Evolutionary conservation across 2,113 vertebrate species (phyloP), one percentile per base, ranked within the genome.

Genomic region (Callionymus lyra): DNA sequence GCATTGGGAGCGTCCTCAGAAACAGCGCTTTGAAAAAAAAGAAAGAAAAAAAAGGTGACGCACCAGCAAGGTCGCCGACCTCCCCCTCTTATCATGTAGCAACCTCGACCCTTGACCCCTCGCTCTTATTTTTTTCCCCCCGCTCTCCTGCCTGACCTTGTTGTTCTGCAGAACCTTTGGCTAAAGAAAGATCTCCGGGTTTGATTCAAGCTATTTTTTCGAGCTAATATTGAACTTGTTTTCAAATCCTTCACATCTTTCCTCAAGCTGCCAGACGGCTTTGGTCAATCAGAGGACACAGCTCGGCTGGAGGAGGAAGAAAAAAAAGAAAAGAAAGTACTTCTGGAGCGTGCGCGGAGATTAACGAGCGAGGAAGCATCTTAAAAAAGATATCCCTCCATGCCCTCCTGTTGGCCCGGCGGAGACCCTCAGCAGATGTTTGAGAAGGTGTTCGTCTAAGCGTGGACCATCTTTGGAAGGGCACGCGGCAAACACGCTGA

Each of bases 391-490:
- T 46, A 60, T 53, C 47, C 56, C 44, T 59, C 65, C 46, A 70
- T 41, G 66, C 66, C 44, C 54, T 65, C 74, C 74, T 65, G 70
- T 59, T 77, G 73, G 76, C 65, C 82, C 69, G n/a, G 67, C 62
- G 77, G 80, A 82, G 65, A 59, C 65, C 48, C 59, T 53, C 41
- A 73, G 64, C 84, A 84, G 83, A 85, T 87, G 84, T 82, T n/a
- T 87, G 63, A 50, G 62, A 77, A 82, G 80, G 82, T 77, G 84
- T 77, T 87, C 53, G 79, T 83, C 72, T 79, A 69, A 61, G 71
- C 48, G 59, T 68, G 59, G 66, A 60, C 72, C 74, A 76, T 76
- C 50, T 55, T 63, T n/a, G n/a, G 61, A 59, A 67, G 58, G 74
- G 50, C 63, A 60, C 66, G 65, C 65, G 77, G 53, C 17, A 45